Evolutionary conservation across 2,797 vertebrate species (phyloP).

Genomic region (Myiotriccus ornatus): DNA sequence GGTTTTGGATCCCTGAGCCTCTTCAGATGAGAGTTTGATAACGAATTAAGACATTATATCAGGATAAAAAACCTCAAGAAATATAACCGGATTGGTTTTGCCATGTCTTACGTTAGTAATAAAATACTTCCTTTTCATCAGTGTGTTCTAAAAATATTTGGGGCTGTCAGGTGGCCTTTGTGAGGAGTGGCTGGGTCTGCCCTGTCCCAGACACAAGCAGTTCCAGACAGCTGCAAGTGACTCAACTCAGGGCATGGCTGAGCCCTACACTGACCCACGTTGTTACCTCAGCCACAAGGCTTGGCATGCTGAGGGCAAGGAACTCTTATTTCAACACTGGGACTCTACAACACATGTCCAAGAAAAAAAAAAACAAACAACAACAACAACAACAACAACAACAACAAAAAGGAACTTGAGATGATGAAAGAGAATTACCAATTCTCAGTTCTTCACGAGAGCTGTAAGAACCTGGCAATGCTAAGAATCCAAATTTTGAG

Average conservation of each 20-base stretch:
- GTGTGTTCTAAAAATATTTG: neutral
- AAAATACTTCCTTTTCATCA: neutral
- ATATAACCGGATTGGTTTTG: neutral
- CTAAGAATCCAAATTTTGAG: neutral
- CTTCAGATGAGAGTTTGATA: neutral
- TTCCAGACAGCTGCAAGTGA: rapidly evolving
- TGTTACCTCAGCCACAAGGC: neutral
- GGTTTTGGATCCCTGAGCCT: neutral
- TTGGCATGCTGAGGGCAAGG: neutral
- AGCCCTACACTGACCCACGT: neutral
- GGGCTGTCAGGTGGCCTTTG: rapidly evolving
- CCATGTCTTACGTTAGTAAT: neutral
- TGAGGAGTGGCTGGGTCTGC: rapidly evolving
- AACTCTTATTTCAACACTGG: neutral
- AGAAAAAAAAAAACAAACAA: too few species aligned
- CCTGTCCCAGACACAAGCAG: neutral
- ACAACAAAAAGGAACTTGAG: neutral
- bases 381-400: too few species aligned
- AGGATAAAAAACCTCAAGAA: neutral
- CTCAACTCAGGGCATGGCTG: rapidly evolving
- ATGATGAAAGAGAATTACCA: neutral
- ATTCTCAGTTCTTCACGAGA: neutral
- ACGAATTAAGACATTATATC: neutral
- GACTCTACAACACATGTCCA: rapidly evolving
- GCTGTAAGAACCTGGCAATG: neutral